Evolutionary conservation across 2,888 invertebrate genomes (phyloP).

Genomic region (Pheosia gnoma): DNA sequence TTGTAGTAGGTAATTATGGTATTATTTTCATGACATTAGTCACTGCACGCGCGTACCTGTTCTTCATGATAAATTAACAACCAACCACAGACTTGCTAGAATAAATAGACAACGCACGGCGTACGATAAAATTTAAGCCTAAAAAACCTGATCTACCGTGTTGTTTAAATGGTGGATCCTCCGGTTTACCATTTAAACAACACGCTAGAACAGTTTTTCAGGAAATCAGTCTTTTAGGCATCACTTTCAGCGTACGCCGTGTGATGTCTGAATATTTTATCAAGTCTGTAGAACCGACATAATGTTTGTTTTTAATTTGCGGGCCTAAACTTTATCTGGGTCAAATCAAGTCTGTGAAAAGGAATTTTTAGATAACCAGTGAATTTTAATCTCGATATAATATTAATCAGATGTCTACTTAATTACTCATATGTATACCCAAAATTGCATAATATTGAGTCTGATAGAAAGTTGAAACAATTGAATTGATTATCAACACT

Average conservation of each 20-base stretch:
- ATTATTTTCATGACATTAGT: conserved; percentile 69
- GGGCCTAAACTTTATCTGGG: conserved; percentile 54
- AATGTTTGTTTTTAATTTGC: conserved; percentile 28
- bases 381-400: conserved; percentile 33
- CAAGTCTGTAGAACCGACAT: too few species aligned
- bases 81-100: too few species aligned
- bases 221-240: too few species aligned
- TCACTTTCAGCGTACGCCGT: too few species aligned
- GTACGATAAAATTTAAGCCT: too few species aligned
- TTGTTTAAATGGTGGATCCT: too few species aligned
- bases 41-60: conserved; percentile 74
- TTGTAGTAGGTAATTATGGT: conserved; percentile 47
- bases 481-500: not conserved
- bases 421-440: conserved; percentile 19
- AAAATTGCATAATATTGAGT: conserved; percentile 13
- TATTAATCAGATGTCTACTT: conserved; percentile 35
- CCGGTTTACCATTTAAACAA: too few species aligned
- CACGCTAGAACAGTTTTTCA: too few species aligned
- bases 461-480: not conserved
- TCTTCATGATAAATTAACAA: conserved; percentile 34
- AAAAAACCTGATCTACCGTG: too few species aligned
- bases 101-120: too few species aligned
- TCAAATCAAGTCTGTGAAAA: conserved; percentile 36
- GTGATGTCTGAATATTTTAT: too few species aligned
- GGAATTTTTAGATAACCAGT: conserved; percentile 42